A percentile compares a stretch with the other conserved stretches of the same genome.
These are phyloP conservation scores for Fulmarus glacialis DNA, from an alignment of 2,113 vertebrate species.

Conservation along the genomic window DNA sequence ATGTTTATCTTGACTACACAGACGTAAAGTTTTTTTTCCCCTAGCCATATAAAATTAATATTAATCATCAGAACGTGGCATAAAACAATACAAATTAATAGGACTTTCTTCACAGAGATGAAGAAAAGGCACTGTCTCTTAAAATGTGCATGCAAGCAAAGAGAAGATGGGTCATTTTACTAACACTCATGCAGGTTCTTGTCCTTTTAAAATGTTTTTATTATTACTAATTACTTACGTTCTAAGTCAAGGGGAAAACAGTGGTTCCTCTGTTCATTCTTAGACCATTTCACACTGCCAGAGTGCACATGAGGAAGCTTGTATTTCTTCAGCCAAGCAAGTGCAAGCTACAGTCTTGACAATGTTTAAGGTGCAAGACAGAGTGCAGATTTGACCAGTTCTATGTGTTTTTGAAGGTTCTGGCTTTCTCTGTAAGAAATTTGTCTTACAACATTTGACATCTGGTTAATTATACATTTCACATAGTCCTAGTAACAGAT, in stretches of 20 bases:
- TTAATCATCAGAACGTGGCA: neutral
- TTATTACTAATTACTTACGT: neutral
- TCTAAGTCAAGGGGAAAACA: neutral
- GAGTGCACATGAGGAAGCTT: neutral
- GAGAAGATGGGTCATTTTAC: neutral
- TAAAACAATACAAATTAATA: neutral
- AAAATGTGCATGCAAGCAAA: neutral
- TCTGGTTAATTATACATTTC: neutral
- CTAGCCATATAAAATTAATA: neutral
- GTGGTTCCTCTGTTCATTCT: neutral
- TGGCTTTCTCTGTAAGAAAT: neutral
- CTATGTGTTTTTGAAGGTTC: neutral
- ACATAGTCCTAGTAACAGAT: neutral
- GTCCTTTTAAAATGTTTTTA: slow-evolving; percentile 2
- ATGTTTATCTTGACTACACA: neutral
- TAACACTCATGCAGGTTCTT: neutral
- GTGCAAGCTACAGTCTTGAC: neutral
- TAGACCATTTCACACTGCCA: neutral
- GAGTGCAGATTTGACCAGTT: neutral
- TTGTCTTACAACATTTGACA: neutral
- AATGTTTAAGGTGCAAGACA: neutral
- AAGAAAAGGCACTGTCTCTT: neutral
- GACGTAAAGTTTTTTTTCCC: accelerated
- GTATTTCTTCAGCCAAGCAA: neutral
- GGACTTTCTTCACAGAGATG: neutral